Evolutionary conservation across 2,113 vertebrate species (phyloP).

Genomic region (Oplegnathus fasciatus): DNA sequence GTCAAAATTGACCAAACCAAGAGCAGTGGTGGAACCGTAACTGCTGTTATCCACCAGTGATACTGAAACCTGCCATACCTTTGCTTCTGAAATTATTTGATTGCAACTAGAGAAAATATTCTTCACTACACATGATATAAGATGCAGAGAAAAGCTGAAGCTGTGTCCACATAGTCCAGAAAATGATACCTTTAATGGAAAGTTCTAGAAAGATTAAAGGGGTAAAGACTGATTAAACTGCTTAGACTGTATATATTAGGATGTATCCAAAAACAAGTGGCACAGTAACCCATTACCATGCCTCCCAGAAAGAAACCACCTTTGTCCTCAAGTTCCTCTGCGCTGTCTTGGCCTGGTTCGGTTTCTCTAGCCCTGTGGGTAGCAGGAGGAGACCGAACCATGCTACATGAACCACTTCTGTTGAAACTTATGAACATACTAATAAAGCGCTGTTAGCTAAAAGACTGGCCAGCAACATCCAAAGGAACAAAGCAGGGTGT

Average conservation of each 20-base stretch:
- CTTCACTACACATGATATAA: neutral
- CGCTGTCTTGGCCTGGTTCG: neutral
- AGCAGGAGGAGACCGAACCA: constrained; percentile 4
- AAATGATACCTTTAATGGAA: neutral
- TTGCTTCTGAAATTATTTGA: neutral
- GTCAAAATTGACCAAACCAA: neutral
- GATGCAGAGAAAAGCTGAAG: neutral
- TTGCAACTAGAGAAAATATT: neutral
- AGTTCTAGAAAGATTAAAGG: neutral
- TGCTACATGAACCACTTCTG: constrained; percentile 32
- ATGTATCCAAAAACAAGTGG: neutral
- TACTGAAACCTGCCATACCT: neutral
- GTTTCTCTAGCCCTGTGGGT: neutral
- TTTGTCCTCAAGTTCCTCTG: constrained; percentile 7
- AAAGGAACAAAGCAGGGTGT: constrained; percentile 4
- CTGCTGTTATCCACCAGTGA: neutral
- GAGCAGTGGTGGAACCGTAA: neutral
- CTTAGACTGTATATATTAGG: neutral
- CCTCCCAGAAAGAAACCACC: neutral
- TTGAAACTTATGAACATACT: constrained; percentile 7
- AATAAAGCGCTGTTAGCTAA: constrained; percentile 33
- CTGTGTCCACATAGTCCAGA: neutral
- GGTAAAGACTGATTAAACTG: too few species aligned
- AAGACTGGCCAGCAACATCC: constrained; percentile 11
- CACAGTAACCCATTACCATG: neutral